Evolutionary conservation across 2,888 invertebrate species (phyloP).

Genomic region (Gonocerus acuteangulatus): DNA sequence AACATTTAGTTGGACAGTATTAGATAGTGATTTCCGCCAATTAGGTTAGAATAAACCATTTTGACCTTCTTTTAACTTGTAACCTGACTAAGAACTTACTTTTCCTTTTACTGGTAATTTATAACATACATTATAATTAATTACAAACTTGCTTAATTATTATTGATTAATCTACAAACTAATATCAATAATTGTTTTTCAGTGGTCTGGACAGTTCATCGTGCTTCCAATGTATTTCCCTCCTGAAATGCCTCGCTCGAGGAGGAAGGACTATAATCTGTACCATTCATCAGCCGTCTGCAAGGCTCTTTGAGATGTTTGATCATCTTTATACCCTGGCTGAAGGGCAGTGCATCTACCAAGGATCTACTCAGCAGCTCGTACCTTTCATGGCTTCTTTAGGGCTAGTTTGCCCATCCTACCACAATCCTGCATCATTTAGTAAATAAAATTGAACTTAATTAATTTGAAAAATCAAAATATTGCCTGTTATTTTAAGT

Average conservation of each 20-base stretch:
- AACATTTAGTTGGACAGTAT: no score
- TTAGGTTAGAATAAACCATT: no score
- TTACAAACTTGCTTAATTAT: no score
- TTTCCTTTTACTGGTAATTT: no score
- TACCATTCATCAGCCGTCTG: conserved; percentile 95
- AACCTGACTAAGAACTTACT: no score
- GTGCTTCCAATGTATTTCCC: conserved; percentile 85
- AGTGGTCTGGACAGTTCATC: conserved; percentile 93
- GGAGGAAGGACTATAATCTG: conserved; percentile 92
- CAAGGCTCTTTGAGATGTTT: conserved; percentile 92
- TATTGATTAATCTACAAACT: no score
- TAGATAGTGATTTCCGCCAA: no score
- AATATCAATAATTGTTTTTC: no score
- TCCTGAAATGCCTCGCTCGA: conserved; percentile 78
- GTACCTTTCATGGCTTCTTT: conserved; percentile 74
- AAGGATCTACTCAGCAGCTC: conserved; percentile 76
- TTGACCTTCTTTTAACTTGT: no score
- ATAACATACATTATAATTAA: no score
- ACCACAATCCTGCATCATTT: conserved; percentile 95
- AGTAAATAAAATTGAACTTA: conserved; percentile 46
- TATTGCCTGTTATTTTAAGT: no score
- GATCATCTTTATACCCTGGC: conserved; percentile 89
- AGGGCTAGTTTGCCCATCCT: conserved; percentile 83
- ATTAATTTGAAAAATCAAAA: no score
- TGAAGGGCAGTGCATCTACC: conserved; percentile 91